These are phyloP conservation scores for Montifringilla adamsi DNA, from an alignment of 2,113 vertebrate species.

Conservation along the genomic window DNA sequence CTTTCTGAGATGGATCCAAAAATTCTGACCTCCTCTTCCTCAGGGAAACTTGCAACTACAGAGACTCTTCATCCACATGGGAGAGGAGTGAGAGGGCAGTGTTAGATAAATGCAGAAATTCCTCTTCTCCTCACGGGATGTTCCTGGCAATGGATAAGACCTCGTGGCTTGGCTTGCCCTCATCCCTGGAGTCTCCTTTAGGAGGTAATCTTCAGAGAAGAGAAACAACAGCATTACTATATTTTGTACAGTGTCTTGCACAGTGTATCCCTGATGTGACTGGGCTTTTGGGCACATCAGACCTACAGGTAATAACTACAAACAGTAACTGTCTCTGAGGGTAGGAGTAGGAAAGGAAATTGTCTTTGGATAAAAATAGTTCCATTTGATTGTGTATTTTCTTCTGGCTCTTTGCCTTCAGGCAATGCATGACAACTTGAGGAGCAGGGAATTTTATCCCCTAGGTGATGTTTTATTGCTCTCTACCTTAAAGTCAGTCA, in stretches of 20 bases:
- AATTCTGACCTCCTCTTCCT: background rate
- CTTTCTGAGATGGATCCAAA: background rate
- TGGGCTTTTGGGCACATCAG: conserved; percentile 47
- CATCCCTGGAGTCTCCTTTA: background rate
- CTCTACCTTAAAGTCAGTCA: conserved; percentile 43
- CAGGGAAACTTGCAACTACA: background rate
- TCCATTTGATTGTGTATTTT: conserved; percentile 58
- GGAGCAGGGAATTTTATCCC: background rate
- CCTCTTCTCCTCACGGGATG: background rate
- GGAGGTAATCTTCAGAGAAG: conserved; percentile 5
- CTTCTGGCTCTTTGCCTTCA: conserved; percentile 34
- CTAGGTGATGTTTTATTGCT: conserved; percentile 32
- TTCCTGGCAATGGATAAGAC: background rate
- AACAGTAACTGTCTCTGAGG: conserved; percentile 26
- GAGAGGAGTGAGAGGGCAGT: background rate
- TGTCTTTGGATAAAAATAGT: conserved; percentile 63
- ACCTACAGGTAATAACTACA: conserved; percentile 53
- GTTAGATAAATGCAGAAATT: background rate
- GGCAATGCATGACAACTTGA: conserved; percentile 43
- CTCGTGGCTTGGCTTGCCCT: background rate
- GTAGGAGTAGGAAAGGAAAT: conserved; percentile 54
- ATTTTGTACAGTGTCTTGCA: conserved; percentile 12
- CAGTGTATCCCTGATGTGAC: conserved; percentile 30
- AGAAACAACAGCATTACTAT: background rate
- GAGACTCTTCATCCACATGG: background rate